Percentiles rank a stretch among this genome's conserved stretches.
These are phyloP conservation scores for Brotogeris chrysoptera DNA, from an alignment of 2,797 vertebrate species.

Conservation along the genomic window DNA sequence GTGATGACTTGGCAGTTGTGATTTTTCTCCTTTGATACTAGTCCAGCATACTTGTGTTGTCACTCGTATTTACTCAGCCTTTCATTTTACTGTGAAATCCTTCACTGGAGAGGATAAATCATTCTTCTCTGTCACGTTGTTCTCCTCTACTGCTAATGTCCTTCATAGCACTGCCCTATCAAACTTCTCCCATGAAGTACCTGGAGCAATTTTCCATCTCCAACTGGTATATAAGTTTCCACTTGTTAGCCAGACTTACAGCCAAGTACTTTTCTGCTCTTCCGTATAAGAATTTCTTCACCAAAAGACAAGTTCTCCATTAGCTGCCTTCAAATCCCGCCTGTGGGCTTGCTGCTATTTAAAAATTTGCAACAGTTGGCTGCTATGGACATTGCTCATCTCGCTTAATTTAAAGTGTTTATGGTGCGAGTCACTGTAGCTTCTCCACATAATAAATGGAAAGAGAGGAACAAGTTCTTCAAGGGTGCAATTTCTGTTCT, in stretches of 20 bases:
- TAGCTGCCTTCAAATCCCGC: slow-evolving; percentile 13
- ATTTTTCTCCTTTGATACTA: neutral
- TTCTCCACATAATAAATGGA: neutral
- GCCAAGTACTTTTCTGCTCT: neutral
- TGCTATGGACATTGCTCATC: slow-evolving; percentile 17
- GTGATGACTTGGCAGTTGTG: neutral
- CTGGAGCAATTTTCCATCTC: neutral
- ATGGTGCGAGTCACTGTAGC: neutral
- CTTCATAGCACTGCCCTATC: neutral
- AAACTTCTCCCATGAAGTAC: neutral
- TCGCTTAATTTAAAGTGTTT: slow-evolving; percentile 22
- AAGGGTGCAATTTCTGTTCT: neutral
- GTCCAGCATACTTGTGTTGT: neutral
- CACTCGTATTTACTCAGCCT: neutral
- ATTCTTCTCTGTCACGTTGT: neutral
- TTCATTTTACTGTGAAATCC: neutral
- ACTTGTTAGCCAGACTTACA: neutral
- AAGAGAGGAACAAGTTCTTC: neutral
- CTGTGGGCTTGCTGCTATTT: slow-evolving; percentile 5
- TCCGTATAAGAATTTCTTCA: neutral
- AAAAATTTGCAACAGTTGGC: slow-evolving; percentile 19
- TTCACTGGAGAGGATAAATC: neutral
- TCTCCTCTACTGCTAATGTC: neutral
- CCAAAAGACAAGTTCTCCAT: neutral
- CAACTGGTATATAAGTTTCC: neutral